Percentiles rank a stretch among this genome's conserved stretches.
Evolutionary conservation across 2,888 invertebrate species (phyloP).

Genomic region (Tipula helvola): DNA sequence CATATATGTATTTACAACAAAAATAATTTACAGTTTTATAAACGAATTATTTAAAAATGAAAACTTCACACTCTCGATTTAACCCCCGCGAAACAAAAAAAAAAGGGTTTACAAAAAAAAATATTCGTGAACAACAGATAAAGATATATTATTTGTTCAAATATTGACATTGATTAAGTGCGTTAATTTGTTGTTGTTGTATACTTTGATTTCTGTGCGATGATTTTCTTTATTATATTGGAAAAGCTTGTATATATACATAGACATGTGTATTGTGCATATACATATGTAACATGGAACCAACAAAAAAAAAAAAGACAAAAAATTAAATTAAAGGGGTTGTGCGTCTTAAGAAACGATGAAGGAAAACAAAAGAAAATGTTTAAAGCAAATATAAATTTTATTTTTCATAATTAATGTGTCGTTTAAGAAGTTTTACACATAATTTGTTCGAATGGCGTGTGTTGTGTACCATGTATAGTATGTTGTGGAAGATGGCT

Average conservation of each 20-base stretch:
- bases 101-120: background rate
- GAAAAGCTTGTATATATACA: background rate
- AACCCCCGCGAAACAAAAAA: background rate
- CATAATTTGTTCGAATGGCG: constrained; percentile 6
- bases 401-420: constrained; percentile 9
- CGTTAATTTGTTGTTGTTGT: background rate
- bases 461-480: background rate
- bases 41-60: background rate
- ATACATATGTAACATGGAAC: background rate
- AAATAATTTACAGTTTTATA: background rate
- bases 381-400: background rate
- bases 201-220: background rate
- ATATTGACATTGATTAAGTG: constrained; percentile 11
- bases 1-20: background rate
- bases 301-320: background rate
- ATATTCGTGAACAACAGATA: background rate
- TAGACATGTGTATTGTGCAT: background rate
- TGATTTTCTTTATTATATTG: background rate
- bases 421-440: constrained; percentile 10
- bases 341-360: background rate
- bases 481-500: background rate
- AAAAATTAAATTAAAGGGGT: background rate
- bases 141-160: background rate
- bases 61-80: background rate
- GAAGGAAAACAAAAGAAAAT: background rate